Conservation (phyloP, 2,797 vertebrate genomes). For the Enteromius mattozi region DNA sequence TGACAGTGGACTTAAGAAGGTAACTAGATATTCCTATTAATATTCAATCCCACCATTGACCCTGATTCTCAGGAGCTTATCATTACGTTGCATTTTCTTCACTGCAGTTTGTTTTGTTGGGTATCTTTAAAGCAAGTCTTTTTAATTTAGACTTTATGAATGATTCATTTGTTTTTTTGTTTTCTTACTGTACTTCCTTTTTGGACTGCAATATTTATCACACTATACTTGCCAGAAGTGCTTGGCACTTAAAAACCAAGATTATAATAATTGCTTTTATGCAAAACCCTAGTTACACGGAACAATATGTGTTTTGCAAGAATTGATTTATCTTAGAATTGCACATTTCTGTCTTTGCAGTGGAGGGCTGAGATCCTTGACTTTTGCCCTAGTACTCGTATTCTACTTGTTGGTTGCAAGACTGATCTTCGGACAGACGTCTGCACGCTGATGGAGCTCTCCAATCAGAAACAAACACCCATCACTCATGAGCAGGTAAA, state of each 20-base stretch:
- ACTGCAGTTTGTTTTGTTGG: neutral
- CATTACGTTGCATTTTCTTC: neutral
- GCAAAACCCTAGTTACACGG: neutral
- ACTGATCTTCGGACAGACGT: constrained; percentile 92
- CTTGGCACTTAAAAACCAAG: constrained; percentile 22
- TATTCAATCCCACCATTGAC: neutral
- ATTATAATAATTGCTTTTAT: constrained; percentile 9
- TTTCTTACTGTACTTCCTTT: constrained; percentile 2
- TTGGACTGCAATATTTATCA: constrained; percentile 12
- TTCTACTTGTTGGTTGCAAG: constrained; percentile 94
- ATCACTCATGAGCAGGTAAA: constrained; percentile 92
- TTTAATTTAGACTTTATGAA: neutral
- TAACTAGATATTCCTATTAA: constrained; percentile 62
- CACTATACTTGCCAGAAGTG: constrained; percentile 9
- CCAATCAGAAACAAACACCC: constrained; percentile 92
- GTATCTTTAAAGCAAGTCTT: neutral
- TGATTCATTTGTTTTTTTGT: neutral
- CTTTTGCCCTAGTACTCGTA: constrained; percentile 91
- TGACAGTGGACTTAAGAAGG: constrained; percentile 93
- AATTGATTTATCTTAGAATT: constrained; percentile 5
- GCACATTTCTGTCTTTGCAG: constrained; percentile 70
- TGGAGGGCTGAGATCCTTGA: constrained; percentile 95
- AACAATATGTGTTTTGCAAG: neutral
- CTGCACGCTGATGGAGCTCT: constrained; percentile 93
- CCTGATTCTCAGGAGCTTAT: neutral